These are phyloP conservation scores for Kuschelorhynchus macadamiae DNA, from an alignment of 2,888 invertebrate genomes.

Conservation along the genomic window DNA sequence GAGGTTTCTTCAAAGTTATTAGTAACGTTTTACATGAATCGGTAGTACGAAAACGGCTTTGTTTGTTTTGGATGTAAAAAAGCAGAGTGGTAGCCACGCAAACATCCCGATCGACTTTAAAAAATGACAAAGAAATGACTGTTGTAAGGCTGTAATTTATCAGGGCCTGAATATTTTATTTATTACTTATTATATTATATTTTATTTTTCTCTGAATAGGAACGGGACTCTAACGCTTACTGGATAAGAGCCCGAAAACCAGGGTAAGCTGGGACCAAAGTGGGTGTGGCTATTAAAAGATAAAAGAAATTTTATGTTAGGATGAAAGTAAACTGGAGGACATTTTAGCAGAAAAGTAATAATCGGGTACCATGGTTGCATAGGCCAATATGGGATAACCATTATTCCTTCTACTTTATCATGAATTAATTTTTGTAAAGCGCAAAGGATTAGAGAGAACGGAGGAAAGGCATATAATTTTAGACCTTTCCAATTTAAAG, in stretches of 20 bases:
- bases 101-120: background rate
- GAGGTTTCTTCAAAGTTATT: background rate
- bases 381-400: conserved; percentile 34
- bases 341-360: conserved; percentile 7
- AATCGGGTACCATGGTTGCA: conserved; percentile 34
- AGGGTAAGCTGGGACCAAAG: conserved; percentile 47
- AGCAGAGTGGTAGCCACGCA: background rate
- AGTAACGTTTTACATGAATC: background rate
- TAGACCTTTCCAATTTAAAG: background rate
- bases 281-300: conserved; percentile 55
- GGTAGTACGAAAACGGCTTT: background rate
- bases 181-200: no score
- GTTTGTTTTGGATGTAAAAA: background rate
- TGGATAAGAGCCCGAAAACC: background rate
- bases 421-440: conserved; percentile 32
- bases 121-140: no score
- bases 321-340: conserved; percentile 22
- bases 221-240: no score
- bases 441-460: conserved; percentile 23
- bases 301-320: conserved; percentile 47
- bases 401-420: conserved; percentile 40
- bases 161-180: no score
- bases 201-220: no score
- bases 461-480: conserved; percentile 50
- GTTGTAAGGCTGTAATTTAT: no score